Conservation (phyloP, 2,888 invertebrate genomes). For the Augiades crinisus region DNA sequence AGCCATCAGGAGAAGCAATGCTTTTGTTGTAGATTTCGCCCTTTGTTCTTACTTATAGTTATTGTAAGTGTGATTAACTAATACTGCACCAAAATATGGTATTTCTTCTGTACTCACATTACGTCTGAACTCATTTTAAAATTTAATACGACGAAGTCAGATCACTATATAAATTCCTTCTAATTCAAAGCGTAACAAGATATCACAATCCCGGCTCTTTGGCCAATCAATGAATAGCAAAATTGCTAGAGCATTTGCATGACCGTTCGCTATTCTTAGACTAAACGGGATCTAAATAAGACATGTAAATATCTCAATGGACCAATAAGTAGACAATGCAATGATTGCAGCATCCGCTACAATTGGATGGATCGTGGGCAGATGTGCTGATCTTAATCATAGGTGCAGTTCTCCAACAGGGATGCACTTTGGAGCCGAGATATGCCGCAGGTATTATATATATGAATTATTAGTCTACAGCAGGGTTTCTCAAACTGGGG, state of each 20-base stretch:
- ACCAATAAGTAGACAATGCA: neutral
- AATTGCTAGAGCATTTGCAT: conserved; percentile 4
- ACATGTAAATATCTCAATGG: conserved; percentile 3
- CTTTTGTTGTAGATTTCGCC: too few relatives aligned
- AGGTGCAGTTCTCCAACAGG: conserved; percentile 83
- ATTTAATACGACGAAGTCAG: neutral
- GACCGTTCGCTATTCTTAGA: conserved; percentile 10
- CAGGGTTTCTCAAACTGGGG: too few relatives aligned
- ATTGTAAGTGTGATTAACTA: too few relatives aligned
- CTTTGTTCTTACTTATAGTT: too few relatives aligned
- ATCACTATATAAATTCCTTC: neutral
- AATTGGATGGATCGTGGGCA: conserved; percentile 69
- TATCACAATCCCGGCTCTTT: conserved; percentile 1
- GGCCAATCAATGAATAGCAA: conserved; percentile 8
- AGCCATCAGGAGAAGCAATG: too few relatives aligned
- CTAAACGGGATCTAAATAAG: neutral
- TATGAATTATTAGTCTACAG: too few relatives aligned
- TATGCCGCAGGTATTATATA: conserved; percentile 71
- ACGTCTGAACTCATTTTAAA: neutral
- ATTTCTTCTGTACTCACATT: conserved; percentile 16
- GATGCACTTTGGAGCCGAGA: conserved; percentile 76
- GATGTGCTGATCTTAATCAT: conserved; percentile 79
- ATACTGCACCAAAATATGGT: too few relatives aligned
- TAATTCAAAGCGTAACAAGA: conserved; percentile 5
- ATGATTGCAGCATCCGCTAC: conserved; percentile 57